Evolutionary conservation across 1,140 invertebrate species (phyloP), one percentile per base, ranked within the genome.

Genomic region (Wasmannia auropunctata): DNA sequence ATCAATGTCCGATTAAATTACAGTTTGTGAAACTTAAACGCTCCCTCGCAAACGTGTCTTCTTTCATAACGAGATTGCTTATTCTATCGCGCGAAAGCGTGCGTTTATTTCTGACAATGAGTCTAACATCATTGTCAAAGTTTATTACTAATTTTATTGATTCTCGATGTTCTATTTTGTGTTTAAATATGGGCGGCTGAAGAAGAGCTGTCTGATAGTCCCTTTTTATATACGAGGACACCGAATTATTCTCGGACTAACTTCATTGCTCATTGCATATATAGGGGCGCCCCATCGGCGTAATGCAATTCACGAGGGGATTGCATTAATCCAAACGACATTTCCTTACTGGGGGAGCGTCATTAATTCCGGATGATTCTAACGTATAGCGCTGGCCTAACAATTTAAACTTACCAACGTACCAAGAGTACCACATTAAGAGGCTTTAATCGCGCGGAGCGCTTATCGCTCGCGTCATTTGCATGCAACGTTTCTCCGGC

Each of bases 391-490:
- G 28, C 22, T 37, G 54, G 37, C 25, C 67, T 72, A 83, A 83
- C 79, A 83, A 83, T 83, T 83, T 43, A 83, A n/a, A 69, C 79
- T 70, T 43, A 81, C 34, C 63, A 19, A 60, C 25, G 67, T 43
- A 43, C 51, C 46, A 43, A 69, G 63, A 67, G 11, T 72, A 34
- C 34, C 51, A 70, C 79, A 72, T 83, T 83, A 83, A 83, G 79
- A 83, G 40, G 56, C 67, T 58, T 74, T 83, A 83, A 83, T 83
- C 79, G 58, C 79, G 58, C n/a, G 11, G 37, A 31, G 51, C 51
- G 67, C 67, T 83, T 83, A 83, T 69, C 77, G 76, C 76, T 19
- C 65, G 28, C 14, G 25, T 83, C 79, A 58, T 83, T 83, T 83
- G 67, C 79, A 83, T 83, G 51, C 49, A 25, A 72, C 65, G 79